Evolutionary conservation across 2,888 invertebrate genomes (phyloP).

Genomic region (Drosophila neonasuta): DNA sequence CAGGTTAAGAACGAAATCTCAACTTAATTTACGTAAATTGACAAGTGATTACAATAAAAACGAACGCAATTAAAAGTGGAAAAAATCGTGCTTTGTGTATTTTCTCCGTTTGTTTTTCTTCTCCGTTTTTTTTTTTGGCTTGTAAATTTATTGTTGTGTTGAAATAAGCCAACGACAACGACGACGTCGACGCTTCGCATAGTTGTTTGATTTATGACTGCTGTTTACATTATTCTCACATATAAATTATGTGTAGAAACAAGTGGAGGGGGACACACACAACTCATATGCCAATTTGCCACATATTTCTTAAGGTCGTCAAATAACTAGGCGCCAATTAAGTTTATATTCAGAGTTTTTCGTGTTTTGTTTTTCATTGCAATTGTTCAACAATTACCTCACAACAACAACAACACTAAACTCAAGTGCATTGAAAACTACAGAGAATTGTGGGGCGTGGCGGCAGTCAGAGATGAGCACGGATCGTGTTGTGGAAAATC

Average conservation of each 20-base stretch:
- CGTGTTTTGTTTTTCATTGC: conserved; percentile 24
- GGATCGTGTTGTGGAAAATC: conserved; percentile 15
- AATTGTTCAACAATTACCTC: conserved; percentile 37
- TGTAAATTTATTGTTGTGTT: conserved; percentile 43
- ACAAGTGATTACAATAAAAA: conserved; percentile 44
- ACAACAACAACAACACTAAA: not conserved
- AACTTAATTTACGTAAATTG: conserved; percentile 48
- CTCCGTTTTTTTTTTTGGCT: conserved; percentile 5
- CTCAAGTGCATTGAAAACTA: conserved; percentile 52
- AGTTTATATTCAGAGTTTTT: conserved; percentile 35
- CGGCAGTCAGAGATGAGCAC: conserved; percentile 23
- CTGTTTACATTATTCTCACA: conserved; percentile 53
- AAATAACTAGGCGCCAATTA: conserved; percentile 68
- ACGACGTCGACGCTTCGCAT: conserved; percentile 33
- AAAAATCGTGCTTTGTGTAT: conserved; percentile 40
- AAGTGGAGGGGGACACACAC: conserved; percentile 12
- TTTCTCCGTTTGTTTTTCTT: not conserved
- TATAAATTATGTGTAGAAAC: conserved; percentile 33
- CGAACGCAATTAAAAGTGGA: conserved; percentile 39
- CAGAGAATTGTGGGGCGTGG: conserved; percentile 35
- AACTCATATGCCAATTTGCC: conserved; percentile 50
- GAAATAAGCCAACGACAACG: conserved; percentile 26
- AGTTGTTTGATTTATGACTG: conserved; percentile 58
- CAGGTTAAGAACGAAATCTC: conserved; percentile 53
- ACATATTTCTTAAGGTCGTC: conserved; percentile 68